A percentile compares a stretch with the other conserved stretches of the same genome.
phyloP scores from a whole-genome alignment of 1,140 invertebrate genomes.

The Coenobita brevimanus region DNA sequence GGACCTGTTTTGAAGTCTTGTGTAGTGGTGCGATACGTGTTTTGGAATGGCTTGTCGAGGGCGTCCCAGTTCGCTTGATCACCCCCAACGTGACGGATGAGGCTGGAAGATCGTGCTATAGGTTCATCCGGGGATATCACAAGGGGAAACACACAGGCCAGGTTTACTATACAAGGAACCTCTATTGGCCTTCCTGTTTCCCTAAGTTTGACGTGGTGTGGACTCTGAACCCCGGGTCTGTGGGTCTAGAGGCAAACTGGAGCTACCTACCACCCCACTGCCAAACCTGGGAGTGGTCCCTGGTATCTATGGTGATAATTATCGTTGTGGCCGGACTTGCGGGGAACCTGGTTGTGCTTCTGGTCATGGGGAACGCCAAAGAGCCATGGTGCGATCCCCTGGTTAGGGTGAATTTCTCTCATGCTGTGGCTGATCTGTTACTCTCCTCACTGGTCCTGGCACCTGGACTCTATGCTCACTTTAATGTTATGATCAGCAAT shows the following conservation, averaged over 20 bases:
- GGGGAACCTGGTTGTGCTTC: constrained; percentile 6
- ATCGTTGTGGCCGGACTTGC: constrained; percentile 2
- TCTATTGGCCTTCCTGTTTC: constrained; percentile 31
- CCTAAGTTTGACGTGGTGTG: constrained; percentile 21
- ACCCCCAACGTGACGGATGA: not conserved
- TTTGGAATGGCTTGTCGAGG: not conserved
- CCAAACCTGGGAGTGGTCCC: not conserved
- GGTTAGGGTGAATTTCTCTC: not conserved
- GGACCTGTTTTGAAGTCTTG: constrained; percentile 14
- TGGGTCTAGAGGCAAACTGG: not conserved
- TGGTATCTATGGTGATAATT: not conserved
- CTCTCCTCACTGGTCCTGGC: constrained; percentile 7
- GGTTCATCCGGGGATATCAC: not conserved
- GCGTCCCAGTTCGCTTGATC: not conserved
- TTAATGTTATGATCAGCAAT: not conserved
- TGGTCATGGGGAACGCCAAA: not conserved
- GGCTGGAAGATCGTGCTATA: constrained; percentile 9
- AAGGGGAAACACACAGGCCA: no score
- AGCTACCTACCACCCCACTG: constrained; percentile 34
- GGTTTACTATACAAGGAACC: not conserved
- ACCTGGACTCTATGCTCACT: constrained; percentile 1
- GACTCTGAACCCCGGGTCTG: not conserved
- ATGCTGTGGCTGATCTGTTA: constrained; percentile 1
- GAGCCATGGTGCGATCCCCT: not conserved
- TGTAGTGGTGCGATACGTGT: constrained; percentile 5